Evolutionary conservation across 2,113 vertebrate species (phyloP), one percentile per base, ranked within the genome.

Genomic region (Paramisgurnus dabryanus): DNA sequence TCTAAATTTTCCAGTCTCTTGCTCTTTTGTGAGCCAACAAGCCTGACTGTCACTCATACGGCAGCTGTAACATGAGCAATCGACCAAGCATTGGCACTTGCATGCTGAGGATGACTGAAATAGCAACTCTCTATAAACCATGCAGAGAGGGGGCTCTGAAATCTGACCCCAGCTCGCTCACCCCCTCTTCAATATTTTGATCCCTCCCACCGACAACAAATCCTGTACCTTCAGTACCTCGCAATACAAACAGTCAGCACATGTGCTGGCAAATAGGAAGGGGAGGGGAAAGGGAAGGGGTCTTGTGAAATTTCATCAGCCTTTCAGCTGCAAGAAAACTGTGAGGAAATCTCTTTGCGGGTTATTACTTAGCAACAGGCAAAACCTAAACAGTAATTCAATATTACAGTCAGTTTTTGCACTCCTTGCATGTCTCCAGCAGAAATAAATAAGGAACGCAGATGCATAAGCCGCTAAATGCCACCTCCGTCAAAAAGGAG

Each of bases 41-140:
- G 61, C n/a, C 73, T 11, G 72, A 18, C 84, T 73, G 84, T 90
- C 80, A 82, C 13, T 90, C 90, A 82, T 47, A 84, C 64, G 65
- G 78, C 61, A 79, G 68, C 61, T 85, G 87, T 84, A 87, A 90
- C 68, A 43, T 77, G 65, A 88, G 84, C 80, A 80, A 82, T 82
- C 76, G 80, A 80, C 72, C 63, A 86, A 5, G 45, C 73, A 22
- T 72, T 82, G 81, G 43, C 82, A 80, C 86, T 64, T 69, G 78
- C 83, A 84, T 85, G 79, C 86, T 71, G 7, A 53, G 85, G 84
- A 83, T 88, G 76, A 79, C 88, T 92, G 90, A 89, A 86, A 88
- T 63, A 85, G 55, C 88, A 84, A 18, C 80, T 80, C 85, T 86
- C 72, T 53, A 58, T 60, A 85, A 69, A 82, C 71, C 82, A 66